Base-by-base conservation (phyloP, 1,140 invertebrate species). In the Danaus melanippus region DNA sequence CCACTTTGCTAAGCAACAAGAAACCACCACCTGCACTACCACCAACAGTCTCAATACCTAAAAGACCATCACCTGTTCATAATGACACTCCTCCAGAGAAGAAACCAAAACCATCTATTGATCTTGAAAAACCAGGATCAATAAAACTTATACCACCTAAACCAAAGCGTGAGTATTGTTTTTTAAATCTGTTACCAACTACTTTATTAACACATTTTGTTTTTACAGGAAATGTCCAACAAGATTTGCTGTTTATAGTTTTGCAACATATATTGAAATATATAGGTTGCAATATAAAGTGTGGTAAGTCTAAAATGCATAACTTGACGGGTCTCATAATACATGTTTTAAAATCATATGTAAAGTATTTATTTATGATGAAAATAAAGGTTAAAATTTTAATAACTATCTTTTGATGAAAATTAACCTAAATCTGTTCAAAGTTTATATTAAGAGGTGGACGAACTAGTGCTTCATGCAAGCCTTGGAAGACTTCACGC, bases 71-170 rank as follows among this genome's bases (percentile, higher is more conserved):
- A 1, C 92, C 92, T 4, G 84, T 90, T 10, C 85, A 86, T 42
- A 82, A 71, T 64, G 84, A 87, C 56, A 79, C 88, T 10, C 88
- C 92, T 8, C 86, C 90, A 45, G 94, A 95, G 67, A 96, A 96
- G 84, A 95, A 94, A 76, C 74, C 90, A 10, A 93, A 93, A 80
- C 87, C 60, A 75, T 75, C 56, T 46, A 32, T 87, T 71, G 89
- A 79, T 55, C 84, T 90, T 43, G 93, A 94, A 68, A 91, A 93
- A 74, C 92, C 92, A 45, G 93, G 93, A 58, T 88, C 91, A 54
- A 95, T 95, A 60, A 96, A 96, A 89, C 82, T 96, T 45, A 95
- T 96, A 71, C 91, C 94, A 61, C 89, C 94, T 58, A 96, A 95
- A 90, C 92, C 93, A 59, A 96, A 95, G 91, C 93, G 95, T 96